A percentile compares a stretch with the other conserved stretches of the same genome.
Evolutionary conservation across 2,888 invertebrate species (phyloP).

Genomic region (Ornithoptera alexandrae): DNA sequence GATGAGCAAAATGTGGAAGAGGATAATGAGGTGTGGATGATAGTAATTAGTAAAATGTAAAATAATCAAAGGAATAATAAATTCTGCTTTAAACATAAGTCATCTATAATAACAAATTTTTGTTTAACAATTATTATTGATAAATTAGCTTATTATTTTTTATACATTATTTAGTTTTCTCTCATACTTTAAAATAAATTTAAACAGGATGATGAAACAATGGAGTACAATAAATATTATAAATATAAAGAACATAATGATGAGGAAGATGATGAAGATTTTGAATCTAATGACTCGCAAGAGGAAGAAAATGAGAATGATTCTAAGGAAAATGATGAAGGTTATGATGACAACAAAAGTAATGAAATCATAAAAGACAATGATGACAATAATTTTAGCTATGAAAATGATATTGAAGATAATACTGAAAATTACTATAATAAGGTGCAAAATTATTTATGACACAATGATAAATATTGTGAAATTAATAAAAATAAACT

Average conservation of each 20-base stretch:
- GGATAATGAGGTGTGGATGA: conserved; percentile 38
- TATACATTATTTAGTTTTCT: background rate
- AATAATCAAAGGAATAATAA: background rate
- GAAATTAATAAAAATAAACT: background rate
- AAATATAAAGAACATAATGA: conserved; percentile 37
- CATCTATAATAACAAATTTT: background rate
- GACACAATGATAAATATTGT: conserved; percentile 3
- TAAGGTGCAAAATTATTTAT: conserved; percentile 42
- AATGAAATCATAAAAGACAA: conserved; percentile 39
- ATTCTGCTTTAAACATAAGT: background rate
- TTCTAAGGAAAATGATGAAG: conserved; percentile 42
- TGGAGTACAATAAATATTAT: conserved; percentile 38
- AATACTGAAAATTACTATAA: conserved; percentile 8
- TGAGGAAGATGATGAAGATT: conserved; percentile 40
- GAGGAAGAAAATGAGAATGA: conserved; percentile 36
- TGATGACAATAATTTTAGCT: background rate
- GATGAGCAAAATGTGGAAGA: conserved; percentile 38
- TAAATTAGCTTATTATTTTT: background rate
- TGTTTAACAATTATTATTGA: background rate
- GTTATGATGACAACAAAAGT: conserved; percentile 35
- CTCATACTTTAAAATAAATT: conserved; percentile 3
- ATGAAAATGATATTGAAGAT: conserved; percentile 7
- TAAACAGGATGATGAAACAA: conserved; percentile 42
- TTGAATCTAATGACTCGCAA: conserved; percentile 36
- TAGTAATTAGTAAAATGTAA: conserved; percentile 9